A percentile compares a stretch with the other conserved stretches of the same genome.
These are phyloP conservation scores for Cliona cf. orientalis DNA, from an alignment of 37 sponge, comb jelly and placozoan species.

Conservation along the genomic window DNA sequence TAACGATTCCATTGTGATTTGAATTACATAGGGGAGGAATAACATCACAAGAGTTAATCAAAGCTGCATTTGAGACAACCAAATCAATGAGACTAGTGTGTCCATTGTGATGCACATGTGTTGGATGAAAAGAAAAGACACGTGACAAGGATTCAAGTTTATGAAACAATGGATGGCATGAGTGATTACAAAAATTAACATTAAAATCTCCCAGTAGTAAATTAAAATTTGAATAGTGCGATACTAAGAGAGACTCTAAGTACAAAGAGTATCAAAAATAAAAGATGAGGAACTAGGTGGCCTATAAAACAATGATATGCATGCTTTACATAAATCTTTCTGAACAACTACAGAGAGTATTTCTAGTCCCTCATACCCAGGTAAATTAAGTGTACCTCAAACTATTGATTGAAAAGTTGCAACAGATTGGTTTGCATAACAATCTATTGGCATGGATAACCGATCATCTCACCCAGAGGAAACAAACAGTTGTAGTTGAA, in stretches of 20 bases:
- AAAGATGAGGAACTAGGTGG: neutral
- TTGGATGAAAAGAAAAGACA: neutral
- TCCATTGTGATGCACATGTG: neutral
- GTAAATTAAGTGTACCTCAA: no score
- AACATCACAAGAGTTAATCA: neutral
- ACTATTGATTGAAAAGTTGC: no score
- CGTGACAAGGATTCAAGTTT: neutral
- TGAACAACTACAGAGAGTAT: neutral
- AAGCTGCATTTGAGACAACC: neutral
- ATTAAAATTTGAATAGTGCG: neutral
- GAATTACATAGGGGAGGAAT: neutral
- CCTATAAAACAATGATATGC: neutral
- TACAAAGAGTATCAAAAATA: neutral
- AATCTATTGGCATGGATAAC: no score
- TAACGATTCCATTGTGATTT: neutral
- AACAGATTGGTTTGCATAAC: no score
- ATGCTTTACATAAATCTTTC: neutral
- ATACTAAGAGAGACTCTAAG: neutral
- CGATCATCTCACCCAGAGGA: no score
- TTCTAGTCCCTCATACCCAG: neutral
- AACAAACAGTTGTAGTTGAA: no score
- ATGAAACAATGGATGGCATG: neutral
- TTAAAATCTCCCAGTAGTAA: no score
- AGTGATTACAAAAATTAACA: neutral
- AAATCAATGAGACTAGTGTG: neutral